Conservation (phyloP, 2,797 vertebrate genomes). For the Diceros bicornis region DNA sequence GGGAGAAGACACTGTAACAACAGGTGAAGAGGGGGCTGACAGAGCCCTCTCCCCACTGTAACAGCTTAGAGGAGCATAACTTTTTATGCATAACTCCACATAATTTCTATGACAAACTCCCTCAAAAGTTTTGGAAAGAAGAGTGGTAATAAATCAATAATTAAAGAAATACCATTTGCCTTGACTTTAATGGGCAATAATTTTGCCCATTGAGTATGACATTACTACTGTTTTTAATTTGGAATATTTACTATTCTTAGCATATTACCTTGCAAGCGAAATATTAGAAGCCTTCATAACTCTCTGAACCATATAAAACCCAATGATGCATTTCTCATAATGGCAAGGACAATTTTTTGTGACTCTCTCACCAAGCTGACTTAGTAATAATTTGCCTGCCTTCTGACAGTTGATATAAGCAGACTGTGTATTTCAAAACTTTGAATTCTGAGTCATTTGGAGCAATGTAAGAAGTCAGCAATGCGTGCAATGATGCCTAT, state of each 20-base stretch:
- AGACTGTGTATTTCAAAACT: not conserved
- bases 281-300: not conserved
- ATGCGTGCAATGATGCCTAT: not conserved
- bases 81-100: not conserved
- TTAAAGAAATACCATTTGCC: not conserved
- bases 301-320: constrained; percentile 37
- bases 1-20: constrained; percentile 60
- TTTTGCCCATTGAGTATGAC: not conserved
- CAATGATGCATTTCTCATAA: not conserved
- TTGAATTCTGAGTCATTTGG: not conserved
- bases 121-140: not conserved
- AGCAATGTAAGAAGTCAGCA: not conserved
- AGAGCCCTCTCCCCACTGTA: not conserved
- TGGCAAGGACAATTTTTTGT: not conserved
- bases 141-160: not conserved
- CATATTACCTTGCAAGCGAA: constrained; percentile 7
- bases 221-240: constrained; percentile 40
- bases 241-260: not conserved
- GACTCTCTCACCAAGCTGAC: not conserved
- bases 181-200: constrained; percentile 9
- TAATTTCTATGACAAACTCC: not conserved
- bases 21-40: not conserved
- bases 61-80: not conserved
- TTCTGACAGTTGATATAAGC: constrained; percentile 18
- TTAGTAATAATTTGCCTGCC: not conserved